phyloP scores from a whole-genome alignment of 2,888 invertebrate genomes.

The Aleiodes testaceus region DNA sequence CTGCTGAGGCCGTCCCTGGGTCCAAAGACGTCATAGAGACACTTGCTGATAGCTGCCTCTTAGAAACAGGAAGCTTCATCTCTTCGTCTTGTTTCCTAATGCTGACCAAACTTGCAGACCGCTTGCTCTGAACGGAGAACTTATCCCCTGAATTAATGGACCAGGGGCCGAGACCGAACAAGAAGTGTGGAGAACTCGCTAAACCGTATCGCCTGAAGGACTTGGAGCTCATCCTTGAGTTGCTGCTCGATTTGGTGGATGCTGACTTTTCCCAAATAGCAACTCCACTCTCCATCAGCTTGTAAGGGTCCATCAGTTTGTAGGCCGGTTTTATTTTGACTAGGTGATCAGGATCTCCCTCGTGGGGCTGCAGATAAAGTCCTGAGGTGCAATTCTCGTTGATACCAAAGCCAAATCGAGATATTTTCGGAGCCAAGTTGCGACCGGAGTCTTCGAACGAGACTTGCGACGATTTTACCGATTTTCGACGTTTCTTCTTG shows the following conservation, averaged over 20 bases:
- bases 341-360: conserved; percentile 44
- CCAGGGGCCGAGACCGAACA: conserved; percentile 75
- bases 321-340: conserved; percentile 27
- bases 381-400: conserved; percentile 73
- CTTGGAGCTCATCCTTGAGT: conserved; percentile 39
- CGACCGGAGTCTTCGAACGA: conserved; percentile 33
- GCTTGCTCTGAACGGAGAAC: conserved; percentile 71
- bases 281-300: conserved; percentile 60
- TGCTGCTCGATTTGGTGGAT: conserved; percentile 3
- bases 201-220: conserved; percentile 74
- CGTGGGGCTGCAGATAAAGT: conserved; percentile 67
- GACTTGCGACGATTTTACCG: neutral
- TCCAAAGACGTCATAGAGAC: conserved; percentile 72
- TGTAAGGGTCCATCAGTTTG: conserved; percentile 46
- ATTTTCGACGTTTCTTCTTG: neutral
- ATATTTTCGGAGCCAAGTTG: conserved; percentile 54
- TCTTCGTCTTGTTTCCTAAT: conserved; percentile 72
- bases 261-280: conserved; percentile 58
- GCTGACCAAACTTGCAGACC: conserved; percentile 72
- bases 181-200: conserved; percentile 73
- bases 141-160: conserved; percentile 72
- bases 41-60: conserved; percentile 72
- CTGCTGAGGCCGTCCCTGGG: conserved; percentile 46
- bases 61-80: conserved; percentile 72
- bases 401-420: conserved; percentile 73